These are phyloP conservation scores for Neotoxoptera formosana DNA, from an alignment of 1,140 invertebrate genomes.

Conservation along the genomic window DNA sequence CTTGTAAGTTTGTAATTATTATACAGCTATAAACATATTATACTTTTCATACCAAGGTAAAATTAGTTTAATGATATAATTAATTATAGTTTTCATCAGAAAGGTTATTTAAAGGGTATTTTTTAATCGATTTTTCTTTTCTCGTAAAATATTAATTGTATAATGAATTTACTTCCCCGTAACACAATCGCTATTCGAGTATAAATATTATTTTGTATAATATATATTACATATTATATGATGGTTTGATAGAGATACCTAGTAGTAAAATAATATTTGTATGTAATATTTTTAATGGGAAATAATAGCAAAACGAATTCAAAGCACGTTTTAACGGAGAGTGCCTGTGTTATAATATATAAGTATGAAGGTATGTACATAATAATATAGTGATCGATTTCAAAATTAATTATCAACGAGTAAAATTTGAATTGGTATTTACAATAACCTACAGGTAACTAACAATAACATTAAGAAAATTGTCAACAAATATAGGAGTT, in stretches of 20 bases:
- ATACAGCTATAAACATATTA: background rate
- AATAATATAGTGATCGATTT: too few species aligned
- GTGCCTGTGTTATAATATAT: background rate
- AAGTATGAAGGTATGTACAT: too few species aligned
- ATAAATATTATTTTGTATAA: background rate
- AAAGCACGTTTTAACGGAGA: background rate
- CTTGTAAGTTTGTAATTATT: constrained; percentile 12
- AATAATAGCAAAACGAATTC: background rate
- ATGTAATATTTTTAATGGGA: background rate
- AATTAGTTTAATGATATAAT: background rate
- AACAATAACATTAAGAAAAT: background rate
- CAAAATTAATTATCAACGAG: too few species aligned
- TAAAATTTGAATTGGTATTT: too few species aligned
- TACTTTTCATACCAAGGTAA: background rate
- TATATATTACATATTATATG: background rate
- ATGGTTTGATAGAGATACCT: background rate
- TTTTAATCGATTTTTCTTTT: background rate
- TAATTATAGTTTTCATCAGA: background rate
- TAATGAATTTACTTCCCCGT: too few species aligned
- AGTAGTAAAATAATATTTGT: background rate
- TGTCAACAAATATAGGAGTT: background rate
- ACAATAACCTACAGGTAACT: too few species aligned
- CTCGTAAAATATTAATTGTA: too few species aligned
- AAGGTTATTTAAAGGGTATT: background rate
- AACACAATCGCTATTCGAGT: background rate